Conservation (phyloP, 2,113 vertebrate genomes). For the Buteo buteo region DNA sequence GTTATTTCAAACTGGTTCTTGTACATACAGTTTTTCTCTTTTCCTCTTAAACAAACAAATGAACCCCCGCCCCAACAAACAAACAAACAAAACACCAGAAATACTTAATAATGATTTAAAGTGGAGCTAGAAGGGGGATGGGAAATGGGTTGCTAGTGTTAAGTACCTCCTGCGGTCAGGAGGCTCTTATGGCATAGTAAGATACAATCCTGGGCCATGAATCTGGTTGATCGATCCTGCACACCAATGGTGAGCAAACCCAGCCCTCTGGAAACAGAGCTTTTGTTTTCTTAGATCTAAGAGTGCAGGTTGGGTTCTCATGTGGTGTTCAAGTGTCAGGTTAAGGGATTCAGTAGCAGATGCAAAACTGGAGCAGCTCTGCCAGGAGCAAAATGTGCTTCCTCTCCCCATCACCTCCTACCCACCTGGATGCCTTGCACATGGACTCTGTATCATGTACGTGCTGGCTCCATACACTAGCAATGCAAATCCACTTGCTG, state of each 20-base stretch:
- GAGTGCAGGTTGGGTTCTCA: not conserved
- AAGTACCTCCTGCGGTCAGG: not conserved
- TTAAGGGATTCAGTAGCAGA: not conserved
- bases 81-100: not conserved
- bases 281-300: not conserved
- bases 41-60: not conserved
- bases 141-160: not conserved
- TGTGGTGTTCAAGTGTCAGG: not conserved
- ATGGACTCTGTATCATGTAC: not conserved
- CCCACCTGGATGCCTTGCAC: not conserved
- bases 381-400: not conserved
- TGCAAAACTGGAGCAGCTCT: constrained; percentile 22
- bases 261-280: not conserved
- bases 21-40: not conserved
- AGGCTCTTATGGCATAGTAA: not conserved
- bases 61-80: not conserved
- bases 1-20: not conserved
- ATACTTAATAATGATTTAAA: not conserved
- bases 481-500: not conserved
- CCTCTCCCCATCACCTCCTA: not conserved
- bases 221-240: not conserved
- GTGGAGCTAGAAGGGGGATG: not conserved
- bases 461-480: not conserved
- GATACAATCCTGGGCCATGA: not conserved
- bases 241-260: not conserved